A percentile compares a stretch with the other conserved stretches of the same genome.
Conservation (phyloP, 2,797 vertebrate genomes). For the Syngnathus acus region DNA sequence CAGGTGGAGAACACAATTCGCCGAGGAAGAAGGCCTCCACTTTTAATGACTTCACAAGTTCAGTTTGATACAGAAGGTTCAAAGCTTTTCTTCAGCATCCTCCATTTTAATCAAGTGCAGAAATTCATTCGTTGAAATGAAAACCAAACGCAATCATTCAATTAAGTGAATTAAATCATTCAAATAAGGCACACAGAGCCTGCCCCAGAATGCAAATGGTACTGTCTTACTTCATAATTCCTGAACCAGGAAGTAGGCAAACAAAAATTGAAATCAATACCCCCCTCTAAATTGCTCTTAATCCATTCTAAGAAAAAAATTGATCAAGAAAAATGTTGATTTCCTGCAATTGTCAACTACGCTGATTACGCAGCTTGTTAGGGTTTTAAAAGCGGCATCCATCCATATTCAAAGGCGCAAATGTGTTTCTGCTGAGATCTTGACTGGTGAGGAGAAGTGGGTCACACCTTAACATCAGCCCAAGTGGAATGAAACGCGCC, state of each 20-base stretch:
- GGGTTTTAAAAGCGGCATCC: neutral
- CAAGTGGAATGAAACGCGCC: conserved; percentile 38
- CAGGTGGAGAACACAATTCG: neutral
- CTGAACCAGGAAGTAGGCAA: neutral
- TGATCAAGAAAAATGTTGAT: no score
- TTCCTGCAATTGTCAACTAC: neutral
- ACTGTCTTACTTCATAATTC: no score
- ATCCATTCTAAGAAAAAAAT: no score
- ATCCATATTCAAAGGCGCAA: neutral
- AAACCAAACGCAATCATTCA: neutral
- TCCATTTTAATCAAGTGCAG: neutral
- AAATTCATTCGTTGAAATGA: neutral
- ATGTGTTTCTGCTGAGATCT: neutral
- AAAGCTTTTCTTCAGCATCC: neutral
- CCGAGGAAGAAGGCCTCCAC: neutral
- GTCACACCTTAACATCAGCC: conserved; percentile 43
- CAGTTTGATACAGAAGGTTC: neutral
- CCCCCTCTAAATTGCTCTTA: no score
- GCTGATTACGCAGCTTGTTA: neutral
- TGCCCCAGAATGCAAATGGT: neutral
- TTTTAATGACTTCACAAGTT: neutral
- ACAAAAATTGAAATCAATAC: no score
- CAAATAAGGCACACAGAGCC: neutral
- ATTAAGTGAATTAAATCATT: neutral
- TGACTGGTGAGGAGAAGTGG: conserved; percentile 30